These are phyloP conservation scores for Fregata magnificens DNA, from an alignment of 2,113 vertebrate genomes.

Conservation along the genomic window DNA sequence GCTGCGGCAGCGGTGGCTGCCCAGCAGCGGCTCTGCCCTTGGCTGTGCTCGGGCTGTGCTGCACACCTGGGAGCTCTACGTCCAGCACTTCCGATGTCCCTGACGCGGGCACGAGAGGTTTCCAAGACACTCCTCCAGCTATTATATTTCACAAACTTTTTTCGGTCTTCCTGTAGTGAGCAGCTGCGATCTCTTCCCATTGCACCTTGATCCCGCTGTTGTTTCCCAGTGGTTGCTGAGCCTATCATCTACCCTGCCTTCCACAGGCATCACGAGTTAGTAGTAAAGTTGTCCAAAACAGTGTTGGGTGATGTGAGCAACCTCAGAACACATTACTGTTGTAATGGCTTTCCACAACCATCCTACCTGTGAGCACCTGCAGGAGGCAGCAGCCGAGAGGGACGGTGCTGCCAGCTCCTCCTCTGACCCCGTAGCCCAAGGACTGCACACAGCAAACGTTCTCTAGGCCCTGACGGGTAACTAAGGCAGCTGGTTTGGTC, in stretches of 20 bases:
- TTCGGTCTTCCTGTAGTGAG: not conserved
- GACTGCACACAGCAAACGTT: not conserved
- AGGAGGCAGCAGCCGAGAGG: not conserved
- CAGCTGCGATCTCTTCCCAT: not conserved
- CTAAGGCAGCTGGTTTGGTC: not conserved
- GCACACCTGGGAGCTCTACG: not conserved
- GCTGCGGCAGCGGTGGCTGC: not conserved
- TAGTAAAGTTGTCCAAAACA: not conserved
- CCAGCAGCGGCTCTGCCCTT: not conserved
- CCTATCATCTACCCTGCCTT: not conserved
- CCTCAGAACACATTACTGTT: not conserved
- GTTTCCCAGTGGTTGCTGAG: not conserved
- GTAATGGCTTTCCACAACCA: not conserved
- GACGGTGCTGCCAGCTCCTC: not conserved
- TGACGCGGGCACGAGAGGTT: not conserved
- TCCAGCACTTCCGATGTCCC: accelerated
- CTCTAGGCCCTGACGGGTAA: not conserved
- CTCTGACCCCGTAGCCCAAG: not conserved
- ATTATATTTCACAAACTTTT: not conserved
- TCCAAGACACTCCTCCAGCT: not conserved
- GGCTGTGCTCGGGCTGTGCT: not conserved
- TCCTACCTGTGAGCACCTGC: not conserved
- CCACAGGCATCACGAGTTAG: not conserved
- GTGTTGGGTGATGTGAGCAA: accelerated
- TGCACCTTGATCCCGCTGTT: not conserved